Evolutionary conservation across 2,797 vertebrate species (phyloP), one percentile per base, ranked within the genome.

Genomic region (Forpus xanthops): DNA sequence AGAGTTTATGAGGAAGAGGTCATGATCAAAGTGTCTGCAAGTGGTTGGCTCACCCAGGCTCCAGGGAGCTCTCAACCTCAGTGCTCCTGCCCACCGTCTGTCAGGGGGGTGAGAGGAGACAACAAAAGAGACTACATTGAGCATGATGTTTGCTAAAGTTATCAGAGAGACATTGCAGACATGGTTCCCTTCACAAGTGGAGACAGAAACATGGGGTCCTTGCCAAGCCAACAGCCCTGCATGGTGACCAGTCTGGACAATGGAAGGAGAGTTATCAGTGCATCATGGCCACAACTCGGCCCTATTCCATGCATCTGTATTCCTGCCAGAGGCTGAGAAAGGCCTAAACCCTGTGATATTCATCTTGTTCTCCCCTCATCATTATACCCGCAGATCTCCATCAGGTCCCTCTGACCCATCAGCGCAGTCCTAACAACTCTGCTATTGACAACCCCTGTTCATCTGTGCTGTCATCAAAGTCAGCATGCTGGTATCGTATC

Each of bases 361-460:
- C 8, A 96, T 94, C 93, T 93, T 3, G 18, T 37, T 77, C 52
- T 91, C 35, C 71, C 9, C 37, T 89, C 67, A 53, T 21, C 3
- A 19, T 66, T 61, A 33, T 4, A 45, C 50, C 33, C 1, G 0
- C 61, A 90, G 76, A 86, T 96, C 80, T 33, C 62, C 84, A 85
- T 82, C 80, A 14, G 95, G 94, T 96, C 77, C 86, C 45, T 73
- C 37, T 94, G 95, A 90, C 81, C 95, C 71, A 27, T 17, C 31
- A 25, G 33, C 53, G 39, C 33, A 4, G 0, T 20, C 49, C 67
- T 19, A 11, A 28, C 37, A 33, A 3, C 42, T 53, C 85, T 30
- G 62, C 35, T 49, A 1, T 20, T 5, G 3, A 42, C 62, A 90
- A 9, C 37, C 41, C n/a, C 64, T 23, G 3, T 90, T 82, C 77